A percentile compares a stretch with the other conserved stretches of the same genome.
Evolutionary conservation across 1,140 invertebrate genomes (phyloP).

Genomic region (Formica selysi): DNA sequence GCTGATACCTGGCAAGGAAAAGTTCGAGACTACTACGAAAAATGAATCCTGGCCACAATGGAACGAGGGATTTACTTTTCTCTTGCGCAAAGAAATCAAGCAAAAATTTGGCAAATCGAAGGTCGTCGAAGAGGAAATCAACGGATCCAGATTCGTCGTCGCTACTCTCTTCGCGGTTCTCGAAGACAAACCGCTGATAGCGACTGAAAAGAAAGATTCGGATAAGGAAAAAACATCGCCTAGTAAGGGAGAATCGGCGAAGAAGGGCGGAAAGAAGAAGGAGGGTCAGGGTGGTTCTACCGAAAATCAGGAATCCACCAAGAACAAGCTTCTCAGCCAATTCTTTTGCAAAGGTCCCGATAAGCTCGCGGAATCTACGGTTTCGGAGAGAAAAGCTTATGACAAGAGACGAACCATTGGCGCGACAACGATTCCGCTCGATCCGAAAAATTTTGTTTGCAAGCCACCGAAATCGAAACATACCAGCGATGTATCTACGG

Average conservation of each 20-base stretch:
- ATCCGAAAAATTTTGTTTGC: constrained; percentile 89
- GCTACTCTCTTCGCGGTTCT: constrained; percentile 91
- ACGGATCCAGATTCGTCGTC: constrained; percentile 90
- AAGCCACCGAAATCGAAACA: constrained; percentile 87
- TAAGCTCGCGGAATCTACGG: constrained; percentile 74
- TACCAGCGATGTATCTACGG: constrained; percentile 88
- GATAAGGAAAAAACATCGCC: constrained; percentile 81
- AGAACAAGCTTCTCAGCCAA: constrained; percentile 81
- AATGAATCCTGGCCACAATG: constrained; percentile 92
- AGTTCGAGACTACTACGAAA: constrained; percentile 90
- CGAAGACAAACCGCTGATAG: constrained; percentile 87
- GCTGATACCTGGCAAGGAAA: constrained; percentile 90
- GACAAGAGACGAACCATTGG: constrained; percentile 90
- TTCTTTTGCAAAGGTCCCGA: constrained; percentile 82
- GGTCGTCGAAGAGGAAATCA: constrained; percentile 86
- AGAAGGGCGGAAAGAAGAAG: constrained; percentile 81
- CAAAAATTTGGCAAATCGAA: constrained; percentile 84
- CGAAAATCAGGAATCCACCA: constrained; percentile 74
- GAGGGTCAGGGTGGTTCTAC: constrained; percentile 67
- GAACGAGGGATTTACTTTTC: constrained; percentile 92
- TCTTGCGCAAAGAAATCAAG: constrained; percentile 87
- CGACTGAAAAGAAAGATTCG: constrained; percentile 84
- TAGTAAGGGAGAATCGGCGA: constrained; percentile 78
- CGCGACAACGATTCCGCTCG: constrained; percentile 91
- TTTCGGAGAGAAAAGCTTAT: constrained; percentile 84